Base-by-base conservation (phyloP, 2,113 vertebrate genomes). In the Vidua macroura region DNA sequence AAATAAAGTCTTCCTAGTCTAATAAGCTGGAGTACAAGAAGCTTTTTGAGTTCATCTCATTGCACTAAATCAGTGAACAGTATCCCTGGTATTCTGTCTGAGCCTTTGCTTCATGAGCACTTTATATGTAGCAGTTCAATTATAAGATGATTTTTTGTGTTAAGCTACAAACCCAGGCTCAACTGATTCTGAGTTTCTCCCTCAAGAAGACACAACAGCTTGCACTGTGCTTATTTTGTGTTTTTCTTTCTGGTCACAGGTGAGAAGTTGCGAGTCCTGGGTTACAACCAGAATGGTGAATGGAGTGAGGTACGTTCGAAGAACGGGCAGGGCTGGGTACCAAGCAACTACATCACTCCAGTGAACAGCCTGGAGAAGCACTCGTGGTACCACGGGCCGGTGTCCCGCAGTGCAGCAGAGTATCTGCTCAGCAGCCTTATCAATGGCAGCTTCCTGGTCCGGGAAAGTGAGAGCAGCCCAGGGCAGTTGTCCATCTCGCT, bases 301-400 rank as follows among this genome's bases (percentile, higher is more conserved):
- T 99, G 99, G 99, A 99, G 99, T 23, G 99, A 99, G 94, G 99
- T 99, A 86, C 98, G 99, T 73, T 99, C 99, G 1, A 99, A 99
- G 97, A 99, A 99, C 3, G 99, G 99, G 91, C 99, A 99, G 94
- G 99, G 99, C 58, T 99, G 99, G 99, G 99, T 99, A 28, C 99
- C 99, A 4, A 99, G 99, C 97, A 99, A 99, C 98, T 99, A 99
- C 97, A 99, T 99, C 98, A 99, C 99, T 2, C 99, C 99, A 3
- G 99, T 99, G 85, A 99, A 99, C 98, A 99, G 99, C 86, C 98
- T 99, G 96, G 99, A 99, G 95, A 99, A 99, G 88, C 99, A 99
- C 83, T 99, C 99, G 39, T 99, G 99, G 99, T 99, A 99, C 97
- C 99, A 99, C 4, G 99, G 99, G 39, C 99, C 99, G 0, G 99